phyloP scores from a whole-genome alignment of 2,888 invertebrate species.

The Lycaena phlaeas region DNA sequence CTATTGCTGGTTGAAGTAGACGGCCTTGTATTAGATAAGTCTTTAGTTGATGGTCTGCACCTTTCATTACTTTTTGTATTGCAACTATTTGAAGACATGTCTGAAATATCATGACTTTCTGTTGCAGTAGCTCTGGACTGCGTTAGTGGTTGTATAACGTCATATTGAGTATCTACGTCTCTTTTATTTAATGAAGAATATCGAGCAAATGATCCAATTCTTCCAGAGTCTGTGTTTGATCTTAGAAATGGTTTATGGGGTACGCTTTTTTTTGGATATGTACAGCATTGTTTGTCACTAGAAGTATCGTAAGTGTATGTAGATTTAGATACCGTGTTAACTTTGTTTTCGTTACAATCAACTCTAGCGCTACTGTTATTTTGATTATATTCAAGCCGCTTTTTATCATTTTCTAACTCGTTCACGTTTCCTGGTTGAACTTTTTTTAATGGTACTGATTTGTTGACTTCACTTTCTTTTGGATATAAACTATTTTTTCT shows the following conservation, averaged over 20 bases:
- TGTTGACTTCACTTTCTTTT: too few relatives aligned
- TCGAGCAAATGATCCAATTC: conserved; percentile 20
- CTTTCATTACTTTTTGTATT: not conserved
- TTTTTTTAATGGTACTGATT: too few relatives aligned
- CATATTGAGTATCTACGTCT: conserved; percentile 15
- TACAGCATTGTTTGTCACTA: conserved; percentile 26
- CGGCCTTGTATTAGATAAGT: not conserved
- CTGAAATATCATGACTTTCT: not conserved
- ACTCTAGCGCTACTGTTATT: too few relatives aligned
- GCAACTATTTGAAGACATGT: not conserved
- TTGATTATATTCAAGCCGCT: too few relatives aligned
- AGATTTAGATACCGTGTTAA: too few relatives aligned
- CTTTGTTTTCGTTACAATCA: too few relatives aligned
- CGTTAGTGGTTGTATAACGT: not conserved
- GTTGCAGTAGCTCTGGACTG: conserved; percentile 4
- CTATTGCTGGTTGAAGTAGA: conserved; percentile 22
- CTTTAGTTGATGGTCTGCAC: not conserved
- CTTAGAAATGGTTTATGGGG: conserved; percentile 33
- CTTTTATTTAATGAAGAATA: conserved; percentile 1
- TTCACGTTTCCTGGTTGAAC: too few relatives aligned
- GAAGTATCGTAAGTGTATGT: too few relatives aligned
- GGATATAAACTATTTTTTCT: too few relatives aligned
- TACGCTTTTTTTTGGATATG: conserved; percentile 36
- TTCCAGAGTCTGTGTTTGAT: conserved; percentile 37
- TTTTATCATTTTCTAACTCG: too few relatives aligned